These are phyloP conservation scores for Aproaerema taeniolella DNA, from an alignment of 2,888 invertebrate genomes.

Conservation along the genomic window DNA sequence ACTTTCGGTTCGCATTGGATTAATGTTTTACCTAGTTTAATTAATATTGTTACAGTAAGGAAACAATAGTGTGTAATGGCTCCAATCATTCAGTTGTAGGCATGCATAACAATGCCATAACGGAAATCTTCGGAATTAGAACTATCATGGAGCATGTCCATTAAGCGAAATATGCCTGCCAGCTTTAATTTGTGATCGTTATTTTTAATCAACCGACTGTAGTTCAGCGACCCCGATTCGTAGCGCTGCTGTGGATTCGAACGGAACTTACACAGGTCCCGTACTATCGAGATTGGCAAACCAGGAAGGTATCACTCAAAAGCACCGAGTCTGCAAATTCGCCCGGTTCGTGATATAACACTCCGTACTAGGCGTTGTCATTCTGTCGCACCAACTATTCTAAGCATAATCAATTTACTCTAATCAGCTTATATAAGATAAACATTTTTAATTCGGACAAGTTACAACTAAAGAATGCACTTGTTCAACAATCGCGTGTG, in stretches of 20 bases:
- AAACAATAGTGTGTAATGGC: conserved; percentile 13
- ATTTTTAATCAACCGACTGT: conserved; percentile 41
- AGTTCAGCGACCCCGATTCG: conserved; percentile 42
- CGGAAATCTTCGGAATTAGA: conserved; percentile 21
- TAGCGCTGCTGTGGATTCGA: conserved; percentile 32
- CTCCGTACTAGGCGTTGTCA: conserved; percentile 25
- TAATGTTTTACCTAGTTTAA: no score
- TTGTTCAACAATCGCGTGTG: conserved; percentile 52
- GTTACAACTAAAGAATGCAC: conserved; percentile 34
- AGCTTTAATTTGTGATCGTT: conserved; percentile 39
- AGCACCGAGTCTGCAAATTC: conserved; percentile 16
- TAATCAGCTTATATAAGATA: conserved; percentile 44
- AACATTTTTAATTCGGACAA: conserved; percentile 37
- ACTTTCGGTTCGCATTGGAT: no score
- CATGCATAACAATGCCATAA: conserved; percentile 21
- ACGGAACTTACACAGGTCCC: conserved; percentile 32
- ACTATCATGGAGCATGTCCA: conserved; percentile 25
- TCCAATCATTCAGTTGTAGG: conserved; percentile 16
- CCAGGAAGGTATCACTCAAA: conserved; percentile 19
- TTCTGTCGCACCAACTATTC: conserved; percentile 21
- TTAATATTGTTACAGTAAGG: conserved; percentile 12
- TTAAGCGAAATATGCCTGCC: conserved; percentile 31
- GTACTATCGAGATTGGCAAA: conserved; percentile 24
- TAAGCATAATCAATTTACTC: conserved; percentile 34
- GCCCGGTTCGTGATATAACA: conserved; percentile 22